A percentile compares a stretch with the other conserved stretches of the same genome.
phyloP scores from a whole-genome alignment of 2,797 vertebrate species.

The Chelon auratus region DNA sequence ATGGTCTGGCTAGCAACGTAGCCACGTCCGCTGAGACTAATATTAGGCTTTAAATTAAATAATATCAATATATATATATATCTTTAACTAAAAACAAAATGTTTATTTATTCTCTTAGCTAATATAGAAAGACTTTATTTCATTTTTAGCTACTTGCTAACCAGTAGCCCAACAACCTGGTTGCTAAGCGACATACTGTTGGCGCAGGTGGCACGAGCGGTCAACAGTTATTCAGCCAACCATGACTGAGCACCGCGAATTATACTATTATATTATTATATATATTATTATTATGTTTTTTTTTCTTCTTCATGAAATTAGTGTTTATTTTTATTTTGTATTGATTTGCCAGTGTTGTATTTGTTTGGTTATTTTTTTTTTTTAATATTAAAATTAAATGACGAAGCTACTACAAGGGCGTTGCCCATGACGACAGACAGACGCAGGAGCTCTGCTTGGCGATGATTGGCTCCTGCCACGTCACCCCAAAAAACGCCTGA shows the following conservation, averaged over 20 bases:
- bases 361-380: not conserved
- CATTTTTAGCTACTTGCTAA: not conserved
- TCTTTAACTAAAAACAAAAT: not conserved
- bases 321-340: not conserved
- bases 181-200: slow-evolving; percentile 44
- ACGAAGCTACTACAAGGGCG: slow-evolving; percentile 29
- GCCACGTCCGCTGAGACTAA: not conserved
- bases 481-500: slow-evolving; percentile 57
- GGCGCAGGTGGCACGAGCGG: not conserved
- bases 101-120: not conserved
- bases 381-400: not conserved
- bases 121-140: not conserved
- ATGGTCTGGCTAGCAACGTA: not conserved
- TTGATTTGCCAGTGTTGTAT: not conserved
- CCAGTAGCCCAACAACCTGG: slow-evolving; percentile 20
- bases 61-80: not conserved
- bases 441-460: slow-evolving; percentile 59
- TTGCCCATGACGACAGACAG: slow-evolving; percentile 46
- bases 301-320: not conserved
- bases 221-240: slow-evolving; percentile 7
- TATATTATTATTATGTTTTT: not conserved
- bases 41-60: not conserved
- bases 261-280: not conserved
- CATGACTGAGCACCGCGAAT: accelerated
- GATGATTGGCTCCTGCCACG: slow-evolving; percentile 56